Percentiles rank a stretch among this genome's conserved stretches.
phyloP scores from a whole-genome alignment of 2,113 vertebrate genomes.

The Atlantisia rogersi region DNA sequence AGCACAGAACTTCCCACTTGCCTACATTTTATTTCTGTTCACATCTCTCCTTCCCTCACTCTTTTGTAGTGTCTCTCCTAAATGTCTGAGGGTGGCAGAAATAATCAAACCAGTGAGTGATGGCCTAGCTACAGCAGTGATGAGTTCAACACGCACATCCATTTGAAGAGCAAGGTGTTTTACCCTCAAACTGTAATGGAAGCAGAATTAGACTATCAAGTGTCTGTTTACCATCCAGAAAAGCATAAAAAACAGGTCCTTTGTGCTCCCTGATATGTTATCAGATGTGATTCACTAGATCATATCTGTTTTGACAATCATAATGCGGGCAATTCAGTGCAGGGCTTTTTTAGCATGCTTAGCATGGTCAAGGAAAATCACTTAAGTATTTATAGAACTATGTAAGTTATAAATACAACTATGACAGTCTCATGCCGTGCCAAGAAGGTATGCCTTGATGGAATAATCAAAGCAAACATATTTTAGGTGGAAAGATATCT shows the following conservation, averaged over 20 bases:
- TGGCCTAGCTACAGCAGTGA: not conserved
- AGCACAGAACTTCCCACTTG: not conserved
- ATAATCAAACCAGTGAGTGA: not conserved
- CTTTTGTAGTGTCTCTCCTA: not conserved
- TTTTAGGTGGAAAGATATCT: not conserved
- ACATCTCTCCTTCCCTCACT: not conserved
- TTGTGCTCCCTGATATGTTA: conserved; percentile 25
- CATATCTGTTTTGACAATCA: not conserved
- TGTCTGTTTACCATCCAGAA: not conserved
- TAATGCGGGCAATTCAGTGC: not conserved
- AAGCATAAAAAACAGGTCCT: not conserved
- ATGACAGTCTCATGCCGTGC: not conserved
- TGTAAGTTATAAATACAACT: not conserved
- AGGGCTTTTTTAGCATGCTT: not conserved
- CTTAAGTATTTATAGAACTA: not conserved
- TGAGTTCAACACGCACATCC: not conserved
- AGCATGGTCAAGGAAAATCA: not conserved
- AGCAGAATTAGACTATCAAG: not conserved
- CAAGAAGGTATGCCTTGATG: not conserved
- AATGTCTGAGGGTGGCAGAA: not conserved
- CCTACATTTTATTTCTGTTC: not conserved
- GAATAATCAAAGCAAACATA: not conserved
- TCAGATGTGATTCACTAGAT: conserved; percentile 46
- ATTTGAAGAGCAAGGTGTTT: not conserved
- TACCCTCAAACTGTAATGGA: not conserved